phyloP scores from a whole-genome alignment of 2,888 invertebrate genomes.

The Cyaniris semiargus region DNA sequence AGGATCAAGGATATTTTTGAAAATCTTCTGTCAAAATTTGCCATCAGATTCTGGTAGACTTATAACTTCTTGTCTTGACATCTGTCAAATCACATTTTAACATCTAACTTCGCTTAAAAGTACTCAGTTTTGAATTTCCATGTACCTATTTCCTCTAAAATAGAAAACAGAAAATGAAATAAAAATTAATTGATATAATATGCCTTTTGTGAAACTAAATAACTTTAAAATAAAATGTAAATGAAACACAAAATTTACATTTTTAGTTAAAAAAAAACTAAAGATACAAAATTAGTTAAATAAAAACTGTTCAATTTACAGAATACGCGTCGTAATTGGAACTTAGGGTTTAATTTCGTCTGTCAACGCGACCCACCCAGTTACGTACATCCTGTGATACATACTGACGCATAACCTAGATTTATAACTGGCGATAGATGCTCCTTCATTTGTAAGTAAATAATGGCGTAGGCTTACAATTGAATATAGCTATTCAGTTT shows the following conservation, averaged over 20 bases:
- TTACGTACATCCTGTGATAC: neutral
- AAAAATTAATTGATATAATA: no score
- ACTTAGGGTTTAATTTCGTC: neutral
- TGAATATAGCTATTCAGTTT: neutral
- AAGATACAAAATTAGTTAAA: neutral
- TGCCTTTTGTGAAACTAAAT: no score
- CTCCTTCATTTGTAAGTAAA: constrained; percentile 15
- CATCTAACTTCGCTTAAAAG: no score
- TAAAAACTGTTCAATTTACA: neutral
- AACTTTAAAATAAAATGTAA: neutral
- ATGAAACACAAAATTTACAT: neutral
- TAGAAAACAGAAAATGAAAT: no score
- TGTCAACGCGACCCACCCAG: constrained; percentile 21
- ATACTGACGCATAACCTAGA: constrained; percentile 17
- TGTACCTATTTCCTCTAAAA: no score
- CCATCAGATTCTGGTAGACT: no score
- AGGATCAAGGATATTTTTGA: no score
- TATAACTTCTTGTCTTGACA: no score
- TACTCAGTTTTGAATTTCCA: no score
- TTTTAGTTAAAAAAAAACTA: neutral
- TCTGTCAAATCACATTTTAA: no score
- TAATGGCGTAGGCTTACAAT: neutral
- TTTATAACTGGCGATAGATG: constrained; percentile 7
- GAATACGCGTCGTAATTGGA: neutral
- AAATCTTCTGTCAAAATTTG: no score